Evolutionary conservation across 2,888 invertebrate genomes (phyloP).

Genomic region (Fabriciana adippe): DNA sequence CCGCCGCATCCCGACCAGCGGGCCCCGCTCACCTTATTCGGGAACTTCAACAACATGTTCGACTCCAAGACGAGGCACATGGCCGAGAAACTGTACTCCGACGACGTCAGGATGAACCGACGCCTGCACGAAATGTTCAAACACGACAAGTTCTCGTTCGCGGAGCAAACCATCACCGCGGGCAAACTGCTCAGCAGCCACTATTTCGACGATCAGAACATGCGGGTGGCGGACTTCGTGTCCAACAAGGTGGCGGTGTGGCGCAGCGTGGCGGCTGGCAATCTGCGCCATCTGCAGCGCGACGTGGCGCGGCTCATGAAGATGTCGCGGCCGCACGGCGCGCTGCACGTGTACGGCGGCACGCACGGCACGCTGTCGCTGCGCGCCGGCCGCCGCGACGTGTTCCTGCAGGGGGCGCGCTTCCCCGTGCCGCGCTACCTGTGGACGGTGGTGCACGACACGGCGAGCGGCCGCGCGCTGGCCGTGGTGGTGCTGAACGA

Average conservation of each 20-base stretch:
- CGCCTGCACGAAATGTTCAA: conserved; percentile 61
- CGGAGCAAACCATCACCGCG: conserved; percentile 59
- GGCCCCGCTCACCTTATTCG: conserved; percentile 66
- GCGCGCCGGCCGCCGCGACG: conserved; percentile 23
- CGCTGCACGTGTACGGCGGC: conserved; percentile 37
- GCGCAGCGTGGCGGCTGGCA: conserved; percentile 52
- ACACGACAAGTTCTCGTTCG: conserved; percentile 59
- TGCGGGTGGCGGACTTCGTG: conserved; percentile 62
- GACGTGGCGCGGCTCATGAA: conserved; percentile 43
- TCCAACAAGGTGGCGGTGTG: conserved; percentile 67
- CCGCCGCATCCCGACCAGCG: conserved; percentile 54
- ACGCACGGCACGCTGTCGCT: conserved; percentile 38
- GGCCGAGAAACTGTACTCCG: conserved; percentile 67
- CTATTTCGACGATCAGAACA: conserved; percentile 68
- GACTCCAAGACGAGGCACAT: conserved; percentile 62
- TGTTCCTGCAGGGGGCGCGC: conserved; percentile 49
- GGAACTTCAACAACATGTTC: conserved; percentile 77
- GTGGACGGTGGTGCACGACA: conserved; percentile 64
- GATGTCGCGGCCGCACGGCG: conserved; percentile 49
- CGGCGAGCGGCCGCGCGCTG: conserved; percentile 44
- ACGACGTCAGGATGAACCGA: conserved; percentile 59
- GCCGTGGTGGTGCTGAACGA: conserved; percentile 69
- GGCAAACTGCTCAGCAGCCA: conserved; percentile 53
- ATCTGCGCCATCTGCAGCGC: conserved; percentile 36
- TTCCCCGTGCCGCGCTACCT: conserved; percentile 71